These are phyloP conservation scores for Smittia sp. DNA, from an alignment of 2,888 invertebrate genomes.

Conservation along the genomic window DNA sequence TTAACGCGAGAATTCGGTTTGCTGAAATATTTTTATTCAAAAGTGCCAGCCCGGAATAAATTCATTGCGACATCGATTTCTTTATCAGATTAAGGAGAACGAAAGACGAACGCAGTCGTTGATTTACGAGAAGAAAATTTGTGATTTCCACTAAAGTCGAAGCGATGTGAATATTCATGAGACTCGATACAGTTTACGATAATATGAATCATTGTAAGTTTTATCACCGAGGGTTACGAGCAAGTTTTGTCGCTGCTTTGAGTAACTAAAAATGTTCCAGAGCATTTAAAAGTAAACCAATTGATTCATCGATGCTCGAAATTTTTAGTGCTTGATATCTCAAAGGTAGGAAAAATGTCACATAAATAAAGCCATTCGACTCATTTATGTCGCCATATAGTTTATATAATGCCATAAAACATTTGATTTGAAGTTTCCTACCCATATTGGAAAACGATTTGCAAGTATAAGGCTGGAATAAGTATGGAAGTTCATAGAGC, in stretches of 20 bases:
- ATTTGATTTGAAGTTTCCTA: not conserved
- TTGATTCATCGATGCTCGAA: too few species aligned
- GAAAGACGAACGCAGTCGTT: not conserved
- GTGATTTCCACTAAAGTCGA: not conserved
- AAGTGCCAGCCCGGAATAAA: constrained; percentile 18
- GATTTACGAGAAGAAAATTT: not conserved
- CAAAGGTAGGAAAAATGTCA: not conserved
- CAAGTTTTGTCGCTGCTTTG: not conserved
- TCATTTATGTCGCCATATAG: constrained; percentile 12
- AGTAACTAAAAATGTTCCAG: not conserved
- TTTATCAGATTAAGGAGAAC: constrained; percentile 18
- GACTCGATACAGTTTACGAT: not conserved
- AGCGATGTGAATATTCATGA: not conserved
- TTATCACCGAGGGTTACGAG: not conserved
- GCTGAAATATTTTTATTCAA: constrained; percentile 7
- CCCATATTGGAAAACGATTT: not conserved
- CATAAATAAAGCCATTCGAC: constrained; percentile 1
- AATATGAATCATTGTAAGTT: not conserved
- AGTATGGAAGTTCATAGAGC: not conserved
- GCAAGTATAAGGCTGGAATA: not conserved
- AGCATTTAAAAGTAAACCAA: too few species aligned
- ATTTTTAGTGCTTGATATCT: too few species aligned
- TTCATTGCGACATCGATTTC: constrained; percentile 23
- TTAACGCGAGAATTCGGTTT: constrained; percentile 1
- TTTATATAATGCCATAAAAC: constrained; percentile 1